These are phyloP conservation scores for Nymphalis io DNA, from an alignment of 1,140 invertebrate genomes.

Conservation along the genomic window DNA sequence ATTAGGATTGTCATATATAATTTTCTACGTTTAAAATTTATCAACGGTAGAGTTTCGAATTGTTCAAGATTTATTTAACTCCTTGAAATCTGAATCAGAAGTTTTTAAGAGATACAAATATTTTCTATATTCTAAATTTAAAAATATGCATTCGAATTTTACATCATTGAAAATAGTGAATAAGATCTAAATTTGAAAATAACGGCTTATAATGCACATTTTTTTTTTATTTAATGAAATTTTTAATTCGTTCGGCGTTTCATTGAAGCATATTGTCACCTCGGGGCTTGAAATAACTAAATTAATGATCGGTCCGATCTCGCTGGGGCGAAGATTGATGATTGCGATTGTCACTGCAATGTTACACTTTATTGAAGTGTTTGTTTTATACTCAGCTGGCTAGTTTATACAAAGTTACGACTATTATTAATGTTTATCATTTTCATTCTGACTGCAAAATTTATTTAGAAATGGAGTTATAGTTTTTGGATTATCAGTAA, in stretches of 20 bases:
- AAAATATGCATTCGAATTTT: too few relatives aligned
- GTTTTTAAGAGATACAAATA: too few relatives aligned
- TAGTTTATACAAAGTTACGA: conserved; percentile 1
- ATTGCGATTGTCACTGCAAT: conserved; percentile 38
- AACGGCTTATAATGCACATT: neutral
- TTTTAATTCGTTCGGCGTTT: conserved; percentile 46
- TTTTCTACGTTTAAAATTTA: too few relatives aligned
- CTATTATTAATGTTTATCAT: neutral
- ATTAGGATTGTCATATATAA: too few relatives aligned
- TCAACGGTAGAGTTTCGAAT: too few relatives aligned
- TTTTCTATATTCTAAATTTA: too few relatives aligned
- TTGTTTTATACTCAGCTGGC: conserved; percentile 24
- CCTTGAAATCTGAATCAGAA: too few relatives aligned
- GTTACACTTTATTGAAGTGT: conserved; percentile 28
- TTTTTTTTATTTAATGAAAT: conserved; percentile 26
- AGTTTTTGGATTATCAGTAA: too few relatives aligned
- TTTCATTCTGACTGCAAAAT: neutral
- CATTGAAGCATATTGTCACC: conserved; percentile 35
- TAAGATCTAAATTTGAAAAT: neutral
- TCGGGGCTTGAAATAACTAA: conserved; percentile 65
- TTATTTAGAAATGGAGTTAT: too few relatives aligned
- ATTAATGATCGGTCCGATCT: conserved; percentile 59
- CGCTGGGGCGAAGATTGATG: conserved; percentile 71
- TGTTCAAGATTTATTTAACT: too few relatives aligned
- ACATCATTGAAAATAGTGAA: too few relatives aligned